These are phyloP conservation scores for Rhagophthalmus giganteus DNA, from an alignment of 2,888 invertebrate genomes.

Conservation along the genomic window DNA sequence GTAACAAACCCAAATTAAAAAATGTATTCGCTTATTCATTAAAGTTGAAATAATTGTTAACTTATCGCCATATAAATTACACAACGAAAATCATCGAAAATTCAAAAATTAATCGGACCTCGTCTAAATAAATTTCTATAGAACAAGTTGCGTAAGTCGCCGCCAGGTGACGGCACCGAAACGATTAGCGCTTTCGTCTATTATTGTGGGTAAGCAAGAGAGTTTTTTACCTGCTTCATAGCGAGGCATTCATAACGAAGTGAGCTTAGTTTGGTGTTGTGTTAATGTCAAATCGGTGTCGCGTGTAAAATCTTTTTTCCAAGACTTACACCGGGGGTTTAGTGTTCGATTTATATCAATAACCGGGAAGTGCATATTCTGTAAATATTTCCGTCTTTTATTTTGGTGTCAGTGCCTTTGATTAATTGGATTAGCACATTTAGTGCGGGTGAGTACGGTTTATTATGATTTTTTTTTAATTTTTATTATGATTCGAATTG, in stretches of 20 bases:
- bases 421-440: conserved; percentile 16
- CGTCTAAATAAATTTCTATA: not conserved
- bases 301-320: conserved; percentile 2
- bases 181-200: not conserved
- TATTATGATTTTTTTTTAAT: not conserved
- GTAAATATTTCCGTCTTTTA: not conserved
- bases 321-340: conserved; percentile 2
- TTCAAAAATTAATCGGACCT: not conserved
- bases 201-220: not conserved
- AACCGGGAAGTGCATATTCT: not conserved
- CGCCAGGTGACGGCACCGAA: not conserved
- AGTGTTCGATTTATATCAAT: not conserved
- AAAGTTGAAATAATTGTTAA: too few species aligned
- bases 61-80: too few species aligned
- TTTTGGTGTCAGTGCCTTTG: conserved; percentile 3
- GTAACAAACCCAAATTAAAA: too few species aligned
- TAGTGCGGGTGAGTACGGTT: conserved; percentile 13
- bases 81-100: too few species aligned
- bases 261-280: conserved; percentile 15
- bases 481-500: not conserved
- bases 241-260: conserved; percentile 1
- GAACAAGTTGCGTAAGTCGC: not conserved
- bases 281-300: conserved; percentile 19
- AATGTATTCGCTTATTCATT: too few species aligned
- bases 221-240: conserved; percentile 7